Evolutionary conservation across 2,797 vertebrate genomes (phyloP).

Genomic region (Avahi laniger): DNA sequence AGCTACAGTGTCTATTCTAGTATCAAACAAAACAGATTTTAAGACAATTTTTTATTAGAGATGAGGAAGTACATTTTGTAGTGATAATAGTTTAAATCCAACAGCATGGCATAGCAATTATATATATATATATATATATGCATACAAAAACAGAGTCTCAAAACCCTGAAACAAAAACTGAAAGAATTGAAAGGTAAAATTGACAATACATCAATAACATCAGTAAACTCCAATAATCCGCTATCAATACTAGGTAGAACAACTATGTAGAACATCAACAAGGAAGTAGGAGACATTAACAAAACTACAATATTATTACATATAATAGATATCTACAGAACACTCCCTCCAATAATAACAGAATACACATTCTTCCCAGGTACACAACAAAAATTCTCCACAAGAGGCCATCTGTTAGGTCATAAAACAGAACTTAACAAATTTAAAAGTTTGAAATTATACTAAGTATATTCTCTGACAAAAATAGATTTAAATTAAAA

Average conservation of each 20-base stretch:
- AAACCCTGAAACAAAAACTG: not conserved
- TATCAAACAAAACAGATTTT: not conserved
- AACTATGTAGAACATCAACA: not conserved
- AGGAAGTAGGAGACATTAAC: not conserved
- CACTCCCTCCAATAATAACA: too few relatives aligned
- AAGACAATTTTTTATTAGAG: not conserved
- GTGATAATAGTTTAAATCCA: not conserved
- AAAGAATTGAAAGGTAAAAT: not conserved
- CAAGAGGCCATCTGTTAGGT: not conserved
- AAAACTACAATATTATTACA: not conserved
- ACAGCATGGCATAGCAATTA: not conserved
- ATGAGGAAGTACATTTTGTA: not conserved
- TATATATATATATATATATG: too few relatives aligned
- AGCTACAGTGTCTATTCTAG: not conserved
- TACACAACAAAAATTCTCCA: not conserved
- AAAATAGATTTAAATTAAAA: not conserved
- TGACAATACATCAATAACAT: not conserved
- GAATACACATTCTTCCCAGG: not conserved
- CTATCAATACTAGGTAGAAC: not conserved
- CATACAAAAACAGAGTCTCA: not conserved
- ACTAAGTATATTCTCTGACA: not conserved
- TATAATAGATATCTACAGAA: too few relatives aligned
- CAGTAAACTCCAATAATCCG: not conserved
- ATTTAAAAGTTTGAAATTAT: not conserved
- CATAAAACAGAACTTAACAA: not conserved